A percentile compares a stretch with the other conserved stretches of the same genome.
Evolutionary conservation across 2,888 invertebrate genomes (phyloP).

Genomic region (Temnothorax rugatulus): DNA sequence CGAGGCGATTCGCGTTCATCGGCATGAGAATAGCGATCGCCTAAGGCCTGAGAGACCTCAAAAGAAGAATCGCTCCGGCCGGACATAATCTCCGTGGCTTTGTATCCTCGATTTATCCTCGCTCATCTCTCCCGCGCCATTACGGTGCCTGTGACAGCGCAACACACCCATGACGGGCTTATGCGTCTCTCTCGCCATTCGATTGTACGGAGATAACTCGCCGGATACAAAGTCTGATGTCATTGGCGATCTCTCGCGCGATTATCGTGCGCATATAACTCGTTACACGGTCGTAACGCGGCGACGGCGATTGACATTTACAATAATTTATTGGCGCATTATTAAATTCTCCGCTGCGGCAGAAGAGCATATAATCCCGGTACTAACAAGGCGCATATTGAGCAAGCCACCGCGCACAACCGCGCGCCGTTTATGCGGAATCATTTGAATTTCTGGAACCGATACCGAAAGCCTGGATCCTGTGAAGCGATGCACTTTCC

Average conservation of each 20-base stretch:
- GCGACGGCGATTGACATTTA: conserved; percentile 66
- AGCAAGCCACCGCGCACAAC: conserved; percentile 34
- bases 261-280: conserved; percentile 53
- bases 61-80: conserved; percentile 35
- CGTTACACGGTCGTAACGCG: conserved; percentile 54
- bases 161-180: conserved; percentile 64
- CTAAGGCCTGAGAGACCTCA: conserved; percentile 22
- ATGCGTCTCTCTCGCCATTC: conserved; percentile 46
- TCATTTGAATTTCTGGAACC: conserved; percentile 26
- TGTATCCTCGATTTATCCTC: conserved; percentile 42
- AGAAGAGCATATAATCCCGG: conserved; percentile 55
- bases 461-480: background rate
- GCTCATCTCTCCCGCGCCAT: conserved; percentile 27
- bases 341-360: conserved; percentile 58
- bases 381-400: conserved; percentile 46
- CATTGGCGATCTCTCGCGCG: conserved; percentile 65
- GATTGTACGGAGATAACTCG: conserved; percentile 52
- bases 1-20: background rate
- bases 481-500: conserved; percentile 32
- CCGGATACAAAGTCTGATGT: conserved; percentile 60
- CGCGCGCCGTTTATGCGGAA: conserved; percentile 28
- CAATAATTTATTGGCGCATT: conserved; percentile 69
- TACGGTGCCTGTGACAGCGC: conserved; percentile 54
- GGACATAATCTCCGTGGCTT: background rate
- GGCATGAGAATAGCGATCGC: conserved; percentile 42